These are phyloP conservation scores for Siderastrea siderea DNA, from an alignment of 92 coral and sea anemone species.

Conservation along the genomic window DNA sequence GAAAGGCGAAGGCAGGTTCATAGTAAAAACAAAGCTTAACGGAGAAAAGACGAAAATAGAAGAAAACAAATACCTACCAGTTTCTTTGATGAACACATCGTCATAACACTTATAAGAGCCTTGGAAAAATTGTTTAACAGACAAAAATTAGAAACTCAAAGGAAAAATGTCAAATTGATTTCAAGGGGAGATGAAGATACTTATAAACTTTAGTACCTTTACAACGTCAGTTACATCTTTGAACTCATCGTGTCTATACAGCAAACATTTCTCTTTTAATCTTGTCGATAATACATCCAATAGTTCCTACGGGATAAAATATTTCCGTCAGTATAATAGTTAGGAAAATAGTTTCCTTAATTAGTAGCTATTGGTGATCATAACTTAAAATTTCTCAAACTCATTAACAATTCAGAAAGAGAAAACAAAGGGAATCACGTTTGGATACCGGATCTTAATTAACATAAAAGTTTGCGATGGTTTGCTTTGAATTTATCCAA, in stretches of 20 bases:
- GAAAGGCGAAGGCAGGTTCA: neutral
- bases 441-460: too few relatives aligned
- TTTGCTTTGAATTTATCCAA: too few relatives aligned
- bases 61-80: conserved; percentile 63
- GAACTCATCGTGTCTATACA: conserved; percentile 40
- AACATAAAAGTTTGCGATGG: too few relatives aligned
- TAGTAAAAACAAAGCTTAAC: neutral
- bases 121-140: conserved; percentile 3
- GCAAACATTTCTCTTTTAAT: conserved; percentile 41
- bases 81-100: conserved; percentile 69
- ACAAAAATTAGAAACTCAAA: neutral
- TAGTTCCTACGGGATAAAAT: conserved; percentile 38
- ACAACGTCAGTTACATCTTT: conserved; percentile 38
- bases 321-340: too few relatives aligned
- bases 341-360: too few relatives aligned
- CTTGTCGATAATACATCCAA: conserved; percentile 37
- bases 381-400: too few relatives aligned
- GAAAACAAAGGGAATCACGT: too few relatives aligned
- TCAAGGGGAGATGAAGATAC: neutral
- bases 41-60: neutral
- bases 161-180: neutral
- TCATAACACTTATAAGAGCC: conserved; percentile 82
- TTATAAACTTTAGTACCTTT: conserved; percentile 42
- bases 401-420: too few relatives aligned
- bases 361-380: too few relatives aligned